Base-by-base conservation (phyloP, 2,888 invertebrate genomes). In the Drosophila algonquin region DNA sequence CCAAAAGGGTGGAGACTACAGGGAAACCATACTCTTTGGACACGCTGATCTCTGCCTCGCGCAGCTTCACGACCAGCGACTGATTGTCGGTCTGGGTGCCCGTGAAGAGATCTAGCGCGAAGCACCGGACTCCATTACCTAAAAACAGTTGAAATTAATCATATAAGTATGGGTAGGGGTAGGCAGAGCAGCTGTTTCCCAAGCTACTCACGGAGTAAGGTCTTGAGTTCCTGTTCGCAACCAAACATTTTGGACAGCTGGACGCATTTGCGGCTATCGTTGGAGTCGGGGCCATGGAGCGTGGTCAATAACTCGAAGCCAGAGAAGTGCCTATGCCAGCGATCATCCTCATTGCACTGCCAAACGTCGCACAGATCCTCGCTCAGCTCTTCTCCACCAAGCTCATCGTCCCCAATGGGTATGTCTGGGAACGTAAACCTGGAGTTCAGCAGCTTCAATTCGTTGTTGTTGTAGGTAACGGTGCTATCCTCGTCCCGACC, bases 91-190 rank as follows among this genome's bases (percentile, higher is more conserved):
- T 44, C 6, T 76, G 73, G 0, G 89, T 85, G 1, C 91, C 90
- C 3, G 55, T 45, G 35, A 89, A 91, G 0, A 91, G 82, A 63
- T 91, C 85, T 6, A 91, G 61, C 52, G 87, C 68, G 53, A 90
- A 91, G 27, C 89, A 89, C 5, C 89, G 87, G 2, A 89, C 68
- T 0, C 90, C 90, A 6, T 71, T 61, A 3, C 76, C 90, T 82
- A 53, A 44, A 51, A 10, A 9, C 1, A 6, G 10, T 14, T 3
- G 54, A 40, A 9, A 16, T 18, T 3, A 9, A 40, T 2, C 2
- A 6, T 9, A 12, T 8, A 9, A 1, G 14, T 9, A n/a, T 8
- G 12, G 1, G 14, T 5, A 40, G 4, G 7, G 0, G 14, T 40
- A 40, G 12, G 40, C 40, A 40, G 6, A 6, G 40, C 40, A 14